Base-by-base conservation (phyloP, 2,888 invertebrate genomes). In the Eupeodes luniger region DNA sequence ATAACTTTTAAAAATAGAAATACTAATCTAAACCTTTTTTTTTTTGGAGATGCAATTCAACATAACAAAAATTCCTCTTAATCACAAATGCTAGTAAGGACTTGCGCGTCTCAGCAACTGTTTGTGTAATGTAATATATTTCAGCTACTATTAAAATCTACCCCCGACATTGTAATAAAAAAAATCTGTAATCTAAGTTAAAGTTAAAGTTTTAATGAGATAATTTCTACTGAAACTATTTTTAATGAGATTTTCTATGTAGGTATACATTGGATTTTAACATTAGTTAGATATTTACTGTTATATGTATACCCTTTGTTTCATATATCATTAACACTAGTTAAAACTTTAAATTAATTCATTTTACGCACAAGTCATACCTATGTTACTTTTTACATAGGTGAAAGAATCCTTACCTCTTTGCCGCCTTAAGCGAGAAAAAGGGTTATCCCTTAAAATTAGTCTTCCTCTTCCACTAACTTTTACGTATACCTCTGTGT, bases 321-420 rank as follows among this genome's bases (percentile, higher is more conserved):
- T 47, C 64, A 27, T 64, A 27, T 64, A 47, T 64, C n/a, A 67
- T 67, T 67, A 67, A 49, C 66, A 49, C 34, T 27, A 49, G 49
- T 67, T 67, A 67, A 67, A 67, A 67, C 49, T 67, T 67, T 67
- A 49, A 67, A 67, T 67, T 67, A 67, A 49, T 27, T 49, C 27
- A 67, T 47, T 67, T 67, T 49, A 7, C 49, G 49, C 19, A 49
- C 27, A 6, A 49, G 27, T 7, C 9, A 40, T 40, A 40, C 40
- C 40, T 40, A 40, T 40, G 6, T 40, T 40, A 40, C 40, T 9
- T 40, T 7, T 9, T 40, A 9, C 40, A 66, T 47, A 66, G 59
- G 34, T 36, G 36, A 36, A 57, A 9, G 40, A 11, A 34, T 9
- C 34, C 34, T 36, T 11, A 61, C 7, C 49, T 7, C 5, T 67